Evolutionary conservation across 2,888 invertebrate genomes (phyloP).

Genomic region (Apamea sordens): DNA sequence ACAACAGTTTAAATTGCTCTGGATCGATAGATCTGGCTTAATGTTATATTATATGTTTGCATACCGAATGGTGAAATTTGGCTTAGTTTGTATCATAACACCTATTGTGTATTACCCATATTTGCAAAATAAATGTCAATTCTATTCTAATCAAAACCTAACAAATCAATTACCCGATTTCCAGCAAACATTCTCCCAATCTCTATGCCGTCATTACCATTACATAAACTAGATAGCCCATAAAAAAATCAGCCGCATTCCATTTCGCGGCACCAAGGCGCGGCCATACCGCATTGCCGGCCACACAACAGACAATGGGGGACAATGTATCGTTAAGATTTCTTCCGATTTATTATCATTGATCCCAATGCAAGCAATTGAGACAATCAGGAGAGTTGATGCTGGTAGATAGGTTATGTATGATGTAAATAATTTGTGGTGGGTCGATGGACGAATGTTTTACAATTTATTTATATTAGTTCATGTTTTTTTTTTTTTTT

Average conservation of each 20-base stretch:
- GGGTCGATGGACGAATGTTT: constrained; percentile 21
- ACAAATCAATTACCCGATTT: background rate
- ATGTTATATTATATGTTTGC: background rate
- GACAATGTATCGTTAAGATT: constrained; percentile 51
- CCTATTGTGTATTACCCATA: background rate
- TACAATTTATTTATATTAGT: background rate
- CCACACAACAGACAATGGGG: constrained; percentile 25
- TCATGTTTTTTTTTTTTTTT: too few relatives aligned
- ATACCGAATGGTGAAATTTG: too few relatives aligned
- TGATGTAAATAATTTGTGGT: constrained; percentile 22
- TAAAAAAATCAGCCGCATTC: constrained; percentile 56
- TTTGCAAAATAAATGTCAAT: background rate
- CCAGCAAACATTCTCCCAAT: constrained; percentile 29
- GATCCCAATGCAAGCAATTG: constrained; percentile 73
- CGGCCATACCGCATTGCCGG: constrained; percentile 28
- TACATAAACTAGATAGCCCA: constrained; percentile 46
- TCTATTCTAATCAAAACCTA: background rate
- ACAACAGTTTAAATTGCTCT: background rate
- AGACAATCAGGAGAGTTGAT: constrained; percentile 71
- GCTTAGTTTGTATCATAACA: background rate
- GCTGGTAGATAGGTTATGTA: constrained; percentile 1
- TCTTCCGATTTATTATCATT: constrained; percentile 67
- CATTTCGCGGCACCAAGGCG: constrained; percentile 28
- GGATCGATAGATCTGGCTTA: background rate
- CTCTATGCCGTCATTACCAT: constrained; percentile 23